phyloP scores from a whole-genome alignment of 2,888 invertebrate genomes.

The Mythimna pallens region DNA sequence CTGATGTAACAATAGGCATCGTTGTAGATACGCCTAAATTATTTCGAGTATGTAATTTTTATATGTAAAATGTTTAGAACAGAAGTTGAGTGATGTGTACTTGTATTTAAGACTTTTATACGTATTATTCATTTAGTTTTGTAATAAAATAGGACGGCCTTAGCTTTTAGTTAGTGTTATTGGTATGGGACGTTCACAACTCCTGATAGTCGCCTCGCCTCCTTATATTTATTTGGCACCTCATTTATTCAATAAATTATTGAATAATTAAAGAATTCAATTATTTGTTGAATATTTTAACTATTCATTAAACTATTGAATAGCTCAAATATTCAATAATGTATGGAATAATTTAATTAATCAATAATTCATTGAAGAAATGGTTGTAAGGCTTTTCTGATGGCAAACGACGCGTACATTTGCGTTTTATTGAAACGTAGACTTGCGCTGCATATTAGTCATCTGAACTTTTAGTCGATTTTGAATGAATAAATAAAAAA shows the following conservation, averaged over 20 bases:
- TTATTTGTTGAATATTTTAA: constrained; percentile 3
- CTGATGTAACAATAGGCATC: constrained; percentile 86
- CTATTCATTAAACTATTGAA: constrained; percentile 4
- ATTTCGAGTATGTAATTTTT: constrained; percentile 81
- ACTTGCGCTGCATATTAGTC: not conserved
- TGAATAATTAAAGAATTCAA: constrained; percentile 9
- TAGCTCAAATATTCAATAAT: too few species aligned
- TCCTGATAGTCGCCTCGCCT: constrained; percentile 56
- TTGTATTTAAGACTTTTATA: constrained; percentile 70
- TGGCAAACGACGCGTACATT: constrained; percentile 1
- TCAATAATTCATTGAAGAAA: not conserved
- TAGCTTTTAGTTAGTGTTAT: constrained; percentile 62
- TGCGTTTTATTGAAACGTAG: constrained; percentile 15
- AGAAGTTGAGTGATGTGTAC: constrained; percentile 68
- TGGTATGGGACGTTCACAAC: constrained; percentile 47
- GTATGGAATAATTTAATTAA: not conserved
- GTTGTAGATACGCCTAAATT: constrained; percentile 83
- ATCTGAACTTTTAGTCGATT: constrained; percentile 9
- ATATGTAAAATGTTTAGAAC: constrained; percentile 73
- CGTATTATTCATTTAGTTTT: constrained; percentile 68
- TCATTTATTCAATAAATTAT: constrained; percentile 21
- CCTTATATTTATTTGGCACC: constrained; percentile 21
- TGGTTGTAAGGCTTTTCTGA: constrained; percentile 6
- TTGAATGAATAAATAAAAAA: constrained; percentile 12
- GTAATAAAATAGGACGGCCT: constrained; percentile 63